Conservation (phyloP, 2,888 invertebrate species). For the Galerucella pusilla region DNA sequence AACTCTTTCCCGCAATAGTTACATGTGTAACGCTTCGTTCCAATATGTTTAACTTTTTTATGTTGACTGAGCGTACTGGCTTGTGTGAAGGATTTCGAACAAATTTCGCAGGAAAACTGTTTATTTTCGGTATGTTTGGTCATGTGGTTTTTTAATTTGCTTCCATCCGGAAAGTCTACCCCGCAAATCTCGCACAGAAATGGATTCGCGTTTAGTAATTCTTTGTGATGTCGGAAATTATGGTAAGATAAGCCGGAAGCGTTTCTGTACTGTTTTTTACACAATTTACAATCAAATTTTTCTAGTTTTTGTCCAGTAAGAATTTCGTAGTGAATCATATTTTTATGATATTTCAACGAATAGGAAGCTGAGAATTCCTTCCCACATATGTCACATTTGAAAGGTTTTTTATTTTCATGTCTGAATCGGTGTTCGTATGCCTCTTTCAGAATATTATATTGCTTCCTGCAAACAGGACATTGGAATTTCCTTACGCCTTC, state of each 20-base stretch:
- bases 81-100: slow-evolving; percentile 40
- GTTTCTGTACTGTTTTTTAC: slow-evolving; percentile 37
- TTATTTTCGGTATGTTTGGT: slow-evolving; percentile 33
- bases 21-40: slow-evolving; percentile 60
- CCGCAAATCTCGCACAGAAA: slow-evolving; percentile 36
- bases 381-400: background rate
- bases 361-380: background rate
- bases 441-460: background rate
- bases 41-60: slow-evolving; percentile 46
- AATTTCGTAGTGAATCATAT: slow-evolving; percentile 53
- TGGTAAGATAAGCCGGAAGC: slow-evolving; percentile 57
- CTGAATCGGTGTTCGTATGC: background rate
- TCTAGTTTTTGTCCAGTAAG: slow-evolving; percentile 53
- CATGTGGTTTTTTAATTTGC: slow-evolving; percentile 27
- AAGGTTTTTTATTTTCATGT: slow-evolving; percentile 4
- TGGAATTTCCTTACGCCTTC: slow-evolving; percentile 52
- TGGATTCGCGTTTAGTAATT: slow-evolving; percentile 53
- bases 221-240: slow-evolving; percentile 51
- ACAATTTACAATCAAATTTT: slow-evolving; percentile 59
- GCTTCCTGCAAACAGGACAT: background rate
- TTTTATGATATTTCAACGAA: background rate
- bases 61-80: slow-evolving; percentile 52
- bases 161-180: slow-evolving; percentile 24
- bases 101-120: slow-evolving; percentile 21
- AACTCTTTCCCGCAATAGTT: slow-evolving; percentile 59